phyloP scores from a whole-genome alignment of 92 coral and sea anemone genomes.

The Palythoa grandiflora region DNA sequence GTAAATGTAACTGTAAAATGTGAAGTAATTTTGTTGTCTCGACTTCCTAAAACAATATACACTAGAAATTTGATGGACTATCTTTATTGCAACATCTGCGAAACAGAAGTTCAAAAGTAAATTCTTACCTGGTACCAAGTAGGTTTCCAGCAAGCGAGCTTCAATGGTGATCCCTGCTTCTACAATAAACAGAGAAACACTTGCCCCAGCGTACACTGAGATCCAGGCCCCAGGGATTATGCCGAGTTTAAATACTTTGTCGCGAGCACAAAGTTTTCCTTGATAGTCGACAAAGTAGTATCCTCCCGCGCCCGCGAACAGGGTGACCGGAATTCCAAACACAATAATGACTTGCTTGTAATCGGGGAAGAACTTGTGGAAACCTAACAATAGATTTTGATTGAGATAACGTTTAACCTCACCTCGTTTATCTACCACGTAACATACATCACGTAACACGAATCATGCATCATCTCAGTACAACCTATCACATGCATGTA shows the following conservation, averaged over 20 bases:
- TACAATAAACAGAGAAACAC: conserved; percentile 71
- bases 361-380: conserved; percentile 79
- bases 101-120: no score
- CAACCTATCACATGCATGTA: no score
- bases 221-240: conserved; percentile 97
- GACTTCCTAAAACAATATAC: no score
- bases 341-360: conserved; percentile 68
- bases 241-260: conserved; percentile 77
- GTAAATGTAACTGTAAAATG: no score
- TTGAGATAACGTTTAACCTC: not conserved
- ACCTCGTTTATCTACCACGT: no score
- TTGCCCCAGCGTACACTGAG: conserved; percentile 85
- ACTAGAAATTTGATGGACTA: no score
- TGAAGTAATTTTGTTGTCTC: no score
- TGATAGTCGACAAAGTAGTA: conserved; percentile 83
- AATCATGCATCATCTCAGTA: no score
- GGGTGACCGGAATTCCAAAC: conserved; percentile 83
- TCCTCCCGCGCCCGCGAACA: conserved; percentile 90
- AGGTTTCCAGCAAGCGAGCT: conserved; percentile 85
- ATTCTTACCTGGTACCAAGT: conserved; percentile 72
- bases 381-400: conserved; percentile 33
- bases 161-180: conserved; percentile 93
- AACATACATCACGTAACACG: no score
- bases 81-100: no score
- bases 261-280: conserved; percentile 83